Evolutionary conservation across 1,140 invertebrate genomes (phyloP).

Genomic region (Pararge aegeria): DNA sequence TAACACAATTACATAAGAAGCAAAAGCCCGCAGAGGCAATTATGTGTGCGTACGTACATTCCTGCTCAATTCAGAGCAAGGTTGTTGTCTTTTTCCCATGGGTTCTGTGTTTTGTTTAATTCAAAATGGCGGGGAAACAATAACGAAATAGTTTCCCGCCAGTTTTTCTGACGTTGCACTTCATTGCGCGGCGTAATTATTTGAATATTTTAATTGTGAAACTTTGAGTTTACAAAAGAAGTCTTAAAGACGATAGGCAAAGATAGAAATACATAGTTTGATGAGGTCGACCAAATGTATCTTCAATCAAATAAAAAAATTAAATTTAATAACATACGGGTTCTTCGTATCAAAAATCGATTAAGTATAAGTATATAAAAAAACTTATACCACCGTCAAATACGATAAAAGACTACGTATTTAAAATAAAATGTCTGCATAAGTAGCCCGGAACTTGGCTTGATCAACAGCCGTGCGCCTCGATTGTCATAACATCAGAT

Average conservation of each 20-base stretch:
- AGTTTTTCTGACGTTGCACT: conserved; percentile 11
- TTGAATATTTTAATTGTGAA: conserved; percentile 12
- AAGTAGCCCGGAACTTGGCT: no score
- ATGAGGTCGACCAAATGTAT: no score
- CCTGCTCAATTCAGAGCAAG: conserved; percentile 25
- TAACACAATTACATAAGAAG: conserved; percentile 18
- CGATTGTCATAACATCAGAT: conserved; percentile 1
- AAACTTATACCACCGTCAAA: no score
- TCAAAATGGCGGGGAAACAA: conserved; percentile 28
- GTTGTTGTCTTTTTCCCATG: conserved; percentile 26
- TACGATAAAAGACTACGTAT: no score
- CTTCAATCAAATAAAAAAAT: no score
- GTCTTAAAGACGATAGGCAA: background rate
- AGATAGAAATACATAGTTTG: no score
- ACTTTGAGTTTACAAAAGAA: background rate
- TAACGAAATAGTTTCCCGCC: conserved; percentile 27
- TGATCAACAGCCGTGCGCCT: no score
- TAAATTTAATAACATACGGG: no score
- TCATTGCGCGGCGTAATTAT: conserved; percentile 9
- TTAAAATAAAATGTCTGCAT: no score
- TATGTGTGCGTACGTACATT: background rate
- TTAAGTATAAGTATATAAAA: no score
- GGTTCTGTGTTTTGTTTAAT: conserved; percentile 17
- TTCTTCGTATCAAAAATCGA: no score
- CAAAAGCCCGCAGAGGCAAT: background rate